These are phyloP conservation scores for Aporophyla nigra DNA, from an alignment of 2,888 invertebrate species.

Conservation along the genomic window DNA sequence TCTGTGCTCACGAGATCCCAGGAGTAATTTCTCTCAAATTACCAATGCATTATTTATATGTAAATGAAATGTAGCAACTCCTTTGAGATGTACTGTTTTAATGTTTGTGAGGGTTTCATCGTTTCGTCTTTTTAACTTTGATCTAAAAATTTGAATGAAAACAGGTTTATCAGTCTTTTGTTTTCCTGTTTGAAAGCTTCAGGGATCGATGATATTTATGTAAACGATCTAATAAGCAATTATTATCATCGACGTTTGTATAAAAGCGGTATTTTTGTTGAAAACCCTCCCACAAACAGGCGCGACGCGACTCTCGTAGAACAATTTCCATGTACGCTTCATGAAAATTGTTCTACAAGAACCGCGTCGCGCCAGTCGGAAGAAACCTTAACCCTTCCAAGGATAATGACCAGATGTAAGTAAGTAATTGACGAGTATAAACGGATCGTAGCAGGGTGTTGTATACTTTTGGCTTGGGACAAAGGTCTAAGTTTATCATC, in stretches of 20 bases:
- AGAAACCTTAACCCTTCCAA: neutral
- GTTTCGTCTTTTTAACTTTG: conserved; percentile 40
- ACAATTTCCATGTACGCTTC: no score
- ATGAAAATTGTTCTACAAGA: no score
- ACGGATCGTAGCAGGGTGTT: no score
- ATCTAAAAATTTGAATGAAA: conserved; percentile 26
- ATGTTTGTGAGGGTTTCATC: conserved; percentile 57
- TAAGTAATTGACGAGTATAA: no score
- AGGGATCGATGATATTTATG: neutral
- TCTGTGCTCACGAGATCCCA: conserved; percentile 70
- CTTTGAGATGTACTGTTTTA: conserved; percentile 65
- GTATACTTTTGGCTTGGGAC: no score
- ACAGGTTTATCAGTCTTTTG: conserved; percentile 30
- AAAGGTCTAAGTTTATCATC: no score
- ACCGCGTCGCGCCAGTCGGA: no score
- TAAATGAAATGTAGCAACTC: conserved; percentile 79
- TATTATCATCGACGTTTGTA: neutral
- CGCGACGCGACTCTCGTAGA: no score
- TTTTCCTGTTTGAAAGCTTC: conserved; percentile 44
- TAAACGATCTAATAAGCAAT: conserved; percentile 3
- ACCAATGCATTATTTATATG: conserved; percentile 84
- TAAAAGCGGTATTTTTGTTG: neutral
- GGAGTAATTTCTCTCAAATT: conserved; percentile 81
- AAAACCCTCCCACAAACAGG: no score
- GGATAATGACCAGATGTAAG: neutral